Percentiles rank a stretch among this genome's conserved stretches.
phyloP scores from a whole-genome alignment of 1,140 invertebrate genomes.

The Seison nebaliae region DNA sequence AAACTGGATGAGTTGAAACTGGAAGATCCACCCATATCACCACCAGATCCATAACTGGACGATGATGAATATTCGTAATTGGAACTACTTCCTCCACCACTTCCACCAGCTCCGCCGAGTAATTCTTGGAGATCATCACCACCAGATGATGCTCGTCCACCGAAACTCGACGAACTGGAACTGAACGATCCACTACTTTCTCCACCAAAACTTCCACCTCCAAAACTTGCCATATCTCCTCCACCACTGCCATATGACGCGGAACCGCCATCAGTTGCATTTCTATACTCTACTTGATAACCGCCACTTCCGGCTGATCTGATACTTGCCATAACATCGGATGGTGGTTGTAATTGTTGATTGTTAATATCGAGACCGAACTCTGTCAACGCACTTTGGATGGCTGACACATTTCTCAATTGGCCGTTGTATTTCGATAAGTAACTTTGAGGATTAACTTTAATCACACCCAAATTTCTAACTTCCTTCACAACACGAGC shows the following conservation, averaged over 20 bases:
- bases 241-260: too few species aligned
- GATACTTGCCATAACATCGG: too few species aligned
- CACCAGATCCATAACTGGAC: background rate
- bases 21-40: background rate
- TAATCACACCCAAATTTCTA: constrained; percentile 9
- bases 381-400: too few species aligned
- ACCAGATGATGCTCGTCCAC: background rate
- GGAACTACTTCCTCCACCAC: background rate
- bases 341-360: too few species aligned
- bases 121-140: background rate
- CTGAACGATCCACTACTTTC: background rate
- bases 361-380: too few species aligned
- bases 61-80: background rate
- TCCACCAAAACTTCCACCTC: too few species aligned
- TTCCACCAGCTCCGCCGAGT: background rate
- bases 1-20: background rate
- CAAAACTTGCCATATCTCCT: too few species aligned
- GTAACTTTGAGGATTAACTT: constrained; percentile 12
- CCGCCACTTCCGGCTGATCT: background rate
- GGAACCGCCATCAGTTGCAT: background rate
- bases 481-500: constrained; percentile 8
- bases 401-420: too few species aligned
- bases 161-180: background rate
- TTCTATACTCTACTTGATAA: background rate
- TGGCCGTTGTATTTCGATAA: too few species aligned